Evolutionary conservation across 2,113 vertebrate genomes (phyloP), one percentile per base, ranked within the genome.

Genomic region (Marcusenius ussheri): DNA sequence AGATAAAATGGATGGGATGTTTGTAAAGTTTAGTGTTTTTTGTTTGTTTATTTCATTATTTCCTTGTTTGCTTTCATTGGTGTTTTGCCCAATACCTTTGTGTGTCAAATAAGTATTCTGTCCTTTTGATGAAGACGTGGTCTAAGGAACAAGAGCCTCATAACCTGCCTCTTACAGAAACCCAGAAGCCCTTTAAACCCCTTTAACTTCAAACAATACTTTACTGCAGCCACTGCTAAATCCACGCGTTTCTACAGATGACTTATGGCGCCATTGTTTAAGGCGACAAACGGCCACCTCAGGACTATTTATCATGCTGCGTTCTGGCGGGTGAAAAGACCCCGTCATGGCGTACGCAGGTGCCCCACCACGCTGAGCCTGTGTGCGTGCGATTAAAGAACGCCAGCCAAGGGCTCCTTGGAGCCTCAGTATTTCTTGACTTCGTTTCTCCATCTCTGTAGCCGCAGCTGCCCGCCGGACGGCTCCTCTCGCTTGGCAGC

Each of bases 21-120:
- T 88, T 58, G 45, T 27, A 46, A 47, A 46, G 1, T 88, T 74
- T 88, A 5, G 8, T 0, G 19, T 88, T 66, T 11, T 88, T 21
- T 88, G 62, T 46, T 88, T 87, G 50, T 56, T 53, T 66, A 11
- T 88, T 45, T 53, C 7, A 0, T 62, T 21, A 56, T 56, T 56
- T 56, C 6, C 56, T 62, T 24, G 19, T 56, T 56, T 39, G 19
- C 56, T 31, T 88, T 45, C 35, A 1, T 62, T 27, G 39, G 45
- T 66, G 35, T 42, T 58, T 45, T 9, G 9, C 39, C 31, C 11
- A 24, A 45, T 47, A 31, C 24, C 45, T 88, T 49, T 49, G 31
- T 58, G 31, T 74, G 62, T 47, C 86, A 42, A 89, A 49, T 86
- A 89, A 90, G 90, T 92, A 91, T 88, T 90, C 88, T 90, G 90